phyloP scores from a whole-genome alignment of 1,140 invertebrate genomes.

The Drosophila tsacasi region DNA sequence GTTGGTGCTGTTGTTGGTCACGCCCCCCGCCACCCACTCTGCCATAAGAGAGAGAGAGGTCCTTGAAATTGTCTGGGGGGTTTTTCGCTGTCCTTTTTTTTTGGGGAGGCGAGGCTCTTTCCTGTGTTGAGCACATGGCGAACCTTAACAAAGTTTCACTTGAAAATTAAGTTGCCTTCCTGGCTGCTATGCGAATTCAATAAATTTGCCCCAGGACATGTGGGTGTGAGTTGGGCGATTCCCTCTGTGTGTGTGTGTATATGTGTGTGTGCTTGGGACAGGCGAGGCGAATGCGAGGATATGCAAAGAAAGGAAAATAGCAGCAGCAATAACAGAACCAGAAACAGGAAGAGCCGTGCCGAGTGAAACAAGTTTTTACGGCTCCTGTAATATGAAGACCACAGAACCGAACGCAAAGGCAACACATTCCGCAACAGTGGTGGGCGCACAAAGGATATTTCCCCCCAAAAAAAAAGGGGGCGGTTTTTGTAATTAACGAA shows the following conservation, averaged over 20 bases:
- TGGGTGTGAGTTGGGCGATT: conserved; percentile 13
- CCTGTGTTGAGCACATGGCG: conserved; percentile 57
- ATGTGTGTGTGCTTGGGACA: conserved; percentile 18
- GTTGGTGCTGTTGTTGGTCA: conserved; percentile 28
- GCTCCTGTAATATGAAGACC: conserved; percentile 65
- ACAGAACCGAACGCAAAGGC: conserved; percentile 44
- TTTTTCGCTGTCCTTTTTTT: conserved; percentile 37
- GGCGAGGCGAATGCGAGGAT: conserved; percentile 16
- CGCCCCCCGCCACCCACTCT: neutral
- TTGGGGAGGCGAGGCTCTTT: neutral
- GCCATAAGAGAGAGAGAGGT: conserved; percentile 27
- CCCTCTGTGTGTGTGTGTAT: neutral
- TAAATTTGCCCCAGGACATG: conserved; percentile 69
- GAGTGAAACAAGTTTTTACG: conserved; percentile 58
- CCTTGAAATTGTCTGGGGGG: conserved; percentile 66
- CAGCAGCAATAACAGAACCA: conserved; percentile 54
- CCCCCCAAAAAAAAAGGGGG: neutral
- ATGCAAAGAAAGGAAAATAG: conserved; percentile 25
- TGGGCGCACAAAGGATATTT: conserved; percentile 4
- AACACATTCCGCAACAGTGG: conserved; percentile 25
- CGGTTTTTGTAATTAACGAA: neutral
- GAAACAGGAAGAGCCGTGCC: conserved; percentile 42
- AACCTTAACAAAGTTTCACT: conserved; percentile 77
- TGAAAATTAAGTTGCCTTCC: conserved; percentile 77
- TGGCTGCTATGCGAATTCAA: conserved; percentile 69